Percentiles rank a stretch among this genome's conserved stretches.
These are phyloP conservation scores for Hermaeophaga mercurialis DNA, from an alignment of 2,888 invertebrate species.

Conservation along the genomic window DNA sequence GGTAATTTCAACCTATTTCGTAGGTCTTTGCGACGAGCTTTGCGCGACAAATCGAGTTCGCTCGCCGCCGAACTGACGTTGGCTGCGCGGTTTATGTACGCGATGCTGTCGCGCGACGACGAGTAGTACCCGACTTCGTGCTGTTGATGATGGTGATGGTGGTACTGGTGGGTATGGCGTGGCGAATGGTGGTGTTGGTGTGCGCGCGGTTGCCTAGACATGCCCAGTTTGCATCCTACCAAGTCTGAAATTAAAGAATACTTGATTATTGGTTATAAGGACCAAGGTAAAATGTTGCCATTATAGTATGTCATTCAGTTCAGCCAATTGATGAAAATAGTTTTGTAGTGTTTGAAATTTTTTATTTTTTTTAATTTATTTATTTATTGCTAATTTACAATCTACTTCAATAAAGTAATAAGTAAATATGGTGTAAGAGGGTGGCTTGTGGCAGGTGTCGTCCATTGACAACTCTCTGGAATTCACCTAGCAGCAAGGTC, in stretches of 20 bases:
- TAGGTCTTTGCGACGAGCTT: conserved; percentile 67
- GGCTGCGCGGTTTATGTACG: conserved; percentile 63
- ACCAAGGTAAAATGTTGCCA: too few relatives aligned
- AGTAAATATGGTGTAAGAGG: too few relatives aligned
- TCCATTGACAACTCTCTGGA: too few relatives aligned
- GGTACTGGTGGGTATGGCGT: conserved; percentile 23
- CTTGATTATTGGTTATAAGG: too few relatives aligned
- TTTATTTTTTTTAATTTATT: too few relatives aligned
- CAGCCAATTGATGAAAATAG: too few relatives aligned
- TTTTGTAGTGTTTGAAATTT: too few relatives aligned
- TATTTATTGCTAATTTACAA: too few relatives aligned
- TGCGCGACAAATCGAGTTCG: conserved; percentile 78
- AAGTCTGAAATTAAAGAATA: conserved; percentile 63
- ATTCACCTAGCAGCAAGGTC: too few relatives aligned
- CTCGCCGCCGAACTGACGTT: conserved; percentile 71
- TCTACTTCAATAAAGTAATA: too few relatives aligned
- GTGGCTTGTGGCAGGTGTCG: too few relatives aligned
- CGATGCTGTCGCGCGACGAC: conserved; percentile 75
- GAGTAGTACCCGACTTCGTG: conserved; percentile 69
- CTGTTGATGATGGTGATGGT: conserved; percentile 58
- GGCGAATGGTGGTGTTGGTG: conserved; percentile 49
- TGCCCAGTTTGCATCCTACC: conserved; percentile 81
- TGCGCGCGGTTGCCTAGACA: conserved; percentile 59
- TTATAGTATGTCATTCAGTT: too few relatives aligned
- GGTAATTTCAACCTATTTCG: conserved; percentile 67